Evolutionary conservation across 2,888 invertebrate genomes (phyloP).

Genomic region (Troides oblongomaculatus): DNA sequence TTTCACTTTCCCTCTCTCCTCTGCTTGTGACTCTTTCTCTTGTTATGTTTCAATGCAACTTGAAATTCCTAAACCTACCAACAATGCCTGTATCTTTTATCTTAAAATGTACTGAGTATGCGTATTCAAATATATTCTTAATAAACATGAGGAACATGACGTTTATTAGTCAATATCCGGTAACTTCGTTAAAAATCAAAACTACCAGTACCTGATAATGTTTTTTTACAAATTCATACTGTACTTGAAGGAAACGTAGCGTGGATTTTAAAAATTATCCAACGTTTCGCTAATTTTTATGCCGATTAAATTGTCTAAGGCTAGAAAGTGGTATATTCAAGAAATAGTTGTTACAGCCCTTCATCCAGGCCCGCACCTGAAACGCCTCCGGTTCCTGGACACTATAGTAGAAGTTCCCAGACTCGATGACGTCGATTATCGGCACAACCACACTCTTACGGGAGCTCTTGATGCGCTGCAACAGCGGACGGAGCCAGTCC

Average conservation of each 20-base stretch:
- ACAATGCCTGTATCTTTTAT: no score
- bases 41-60: not conserved
- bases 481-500: slow-evolving; percentile 93
- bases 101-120: no score
- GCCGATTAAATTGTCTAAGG: not conserved
- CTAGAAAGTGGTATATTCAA: not conserved
- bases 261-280: no score
- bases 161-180: no score
- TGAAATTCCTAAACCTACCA: no score
- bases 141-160: no score
- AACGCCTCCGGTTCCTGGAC: slow-evolving; percentile 75
- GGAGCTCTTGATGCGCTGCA: slow-evolving; percentile 91
- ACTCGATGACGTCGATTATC: slow-evolving; percentile 96
- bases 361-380: slow-evolving; percentile 54
- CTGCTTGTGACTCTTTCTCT: not conserved
- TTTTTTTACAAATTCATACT: no score
- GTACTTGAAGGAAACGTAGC: no score
- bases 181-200: no score
- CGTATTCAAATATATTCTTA: no score
- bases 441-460: slow-evolving; percentile 92
- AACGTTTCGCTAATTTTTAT: not conserved
- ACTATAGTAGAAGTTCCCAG: slow-evolving; percentile 87
- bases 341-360: slow-evolving; percentile 20
- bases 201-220: no score
- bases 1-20: not conserved